phyloP scores from a whole-genome alignment of 2,113 vertebrate genomes.

The Cryptotis parvus region DNA sequence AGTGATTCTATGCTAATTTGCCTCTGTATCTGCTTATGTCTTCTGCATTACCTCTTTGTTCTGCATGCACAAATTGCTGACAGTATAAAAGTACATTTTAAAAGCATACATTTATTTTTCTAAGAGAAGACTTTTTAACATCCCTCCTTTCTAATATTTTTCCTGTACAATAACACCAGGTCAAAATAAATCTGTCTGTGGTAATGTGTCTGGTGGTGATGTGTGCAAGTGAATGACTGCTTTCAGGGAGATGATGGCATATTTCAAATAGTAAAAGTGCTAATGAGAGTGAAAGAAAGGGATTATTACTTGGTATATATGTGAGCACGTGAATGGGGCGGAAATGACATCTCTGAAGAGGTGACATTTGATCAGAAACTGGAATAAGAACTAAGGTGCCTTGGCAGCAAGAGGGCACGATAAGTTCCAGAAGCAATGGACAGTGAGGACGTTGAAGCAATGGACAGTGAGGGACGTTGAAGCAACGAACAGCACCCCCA shows the following conservation, averaged over 20 bases:
- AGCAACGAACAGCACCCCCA: not conserved
- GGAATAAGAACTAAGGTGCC: not conserved
- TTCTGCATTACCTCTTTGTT: not conserved
- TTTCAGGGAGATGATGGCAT: not conserved
- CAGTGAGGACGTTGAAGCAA: not conserved
- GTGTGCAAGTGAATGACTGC: not conserved
- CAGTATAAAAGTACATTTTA: not conserved
- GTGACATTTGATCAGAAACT: not conserved
- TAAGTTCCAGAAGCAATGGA: not conserved
- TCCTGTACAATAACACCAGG: not conserved
- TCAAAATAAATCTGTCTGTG: not conserved
- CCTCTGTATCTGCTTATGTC: not conserved
- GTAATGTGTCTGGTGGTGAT: not conserved
- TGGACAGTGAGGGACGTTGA: not conserved
- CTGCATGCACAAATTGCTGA: not conserved
- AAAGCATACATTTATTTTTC: not conserved
- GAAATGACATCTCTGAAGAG: not conserved
- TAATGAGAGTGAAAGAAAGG: not conserved
- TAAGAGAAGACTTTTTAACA: not conserved
- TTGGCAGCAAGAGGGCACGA: not conserved
- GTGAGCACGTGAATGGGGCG: too few relatives aligned
- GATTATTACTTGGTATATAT: too few relatives aligned
- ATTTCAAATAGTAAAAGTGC: not conserved
- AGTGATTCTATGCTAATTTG: not conserved
- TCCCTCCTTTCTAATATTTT: not conserved